These are phyloP conservation scores for Scaptomyza hsui DNA, from an alignment of 1,140 invertebrate genomes.

Conservation along the genomic window DNA sequence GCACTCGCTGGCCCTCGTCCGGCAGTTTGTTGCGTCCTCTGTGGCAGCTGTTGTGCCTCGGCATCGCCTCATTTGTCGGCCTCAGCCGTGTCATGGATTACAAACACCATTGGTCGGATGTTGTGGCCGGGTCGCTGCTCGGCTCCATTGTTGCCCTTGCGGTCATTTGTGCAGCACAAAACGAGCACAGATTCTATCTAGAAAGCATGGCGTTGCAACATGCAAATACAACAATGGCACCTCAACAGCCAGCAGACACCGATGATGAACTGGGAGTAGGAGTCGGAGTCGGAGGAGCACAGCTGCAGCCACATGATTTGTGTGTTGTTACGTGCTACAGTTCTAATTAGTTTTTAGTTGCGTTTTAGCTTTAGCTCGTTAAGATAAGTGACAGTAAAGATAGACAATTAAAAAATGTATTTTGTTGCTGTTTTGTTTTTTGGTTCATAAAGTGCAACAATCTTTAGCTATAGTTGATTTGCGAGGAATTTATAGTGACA, in stretches of 20 bases:
- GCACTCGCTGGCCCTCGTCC: conserved; percentile 34
- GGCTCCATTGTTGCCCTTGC: conserved; percentile 85
- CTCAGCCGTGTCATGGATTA: conserved; percentile 96
- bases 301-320: conserved; percentile 65
- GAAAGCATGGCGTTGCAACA: background rate
- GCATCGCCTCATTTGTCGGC: conserved; percentile 89
- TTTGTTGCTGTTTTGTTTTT: conserved; percentile 11
- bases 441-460: no score
- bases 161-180: conserved; percentile 84
- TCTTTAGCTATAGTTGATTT: no score
- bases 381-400: conserved; percentile 39
- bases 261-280: background rate
- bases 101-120: conserved; percentile 95
- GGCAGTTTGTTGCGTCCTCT: conserved; percentile 44
- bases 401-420: conserved; percentile 21
- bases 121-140: conserved; percentile 85
- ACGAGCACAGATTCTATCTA: conserved; percentile 31
- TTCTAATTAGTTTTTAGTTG: conserved; percentile 55
- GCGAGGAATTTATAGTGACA: no score
- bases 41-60: conserved; percentile 53
- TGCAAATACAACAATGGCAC: conserved; percentile 20
- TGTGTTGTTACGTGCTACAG: conserved; percentile 54
- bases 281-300: background rate
- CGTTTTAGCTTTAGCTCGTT: conserved; percentile 22
- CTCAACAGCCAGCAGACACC: background rate